phyloP scores from a whole-genome alignment of 2,797 vertebrate genomes.

The Sebastes alutus region DNA sequence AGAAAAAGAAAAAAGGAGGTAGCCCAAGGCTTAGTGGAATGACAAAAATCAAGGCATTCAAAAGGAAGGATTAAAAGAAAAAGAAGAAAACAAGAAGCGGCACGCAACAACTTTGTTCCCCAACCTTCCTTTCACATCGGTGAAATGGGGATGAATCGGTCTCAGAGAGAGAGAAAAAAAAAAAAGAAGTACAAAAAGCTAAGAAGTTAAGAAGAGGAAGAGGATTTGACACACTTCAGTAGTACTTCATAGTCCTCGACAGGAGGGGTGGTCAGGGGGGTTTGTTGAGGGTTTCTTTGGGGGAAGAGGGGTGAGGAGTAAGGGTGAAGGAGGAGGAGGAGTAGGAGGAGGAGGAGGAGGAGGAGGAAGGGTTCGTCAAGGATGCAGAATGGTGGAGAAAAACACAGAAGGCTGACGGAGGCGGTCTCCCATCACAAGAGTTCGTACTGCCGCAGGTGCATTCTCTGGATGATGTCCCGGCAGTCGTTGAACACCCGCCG shows the following conservation, averaged over 20 bases:
- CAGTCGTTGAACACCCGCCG: slow-evolving; percentile 98
- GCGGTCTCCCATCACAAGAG: slow-evolving; percentile 91
- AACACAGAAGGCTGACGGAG: slow-evolving; percentile 80
- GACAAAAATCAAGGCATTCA: slow-evolving; percentile 76
- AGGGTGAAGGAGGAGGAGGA: neutral
- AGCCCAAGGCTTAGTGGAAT: slow-evolving; percentile 91
- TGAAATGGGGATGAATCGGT: slow-evolving; percentile 67
- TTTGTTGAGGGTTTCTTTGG: slow-evolving; percentile 55
- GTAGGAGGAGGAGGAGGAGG: slow-evolving; percentile 29
- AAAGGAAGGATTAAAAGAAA: slow-evolving; percentile 61
- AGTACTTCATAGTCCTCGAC: slow-evolving; percentile 86
- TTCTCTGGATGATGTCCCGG: slow-evolving; percentile 98
- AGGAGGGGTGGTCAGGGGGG: slow-evolving; percentile 62
- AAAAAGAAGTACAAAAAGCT: slow-evolving; percentile 60
- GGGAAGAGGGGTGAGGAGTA: slow-evolving; percentile 11
- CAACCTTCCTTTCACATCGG: slow-evolving; percentile 62
- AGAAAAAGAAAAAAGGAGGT: slow-evolving; percentile 82
- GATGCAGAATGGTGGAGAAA: slow-evolving; percentile 85
- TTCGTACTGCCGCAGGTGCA: slow-evolving; percentile 99
- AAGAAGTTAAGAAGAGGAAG: slow-evolving; percentile 72
- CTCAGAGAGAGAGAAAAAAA: slow-evolving; percentile 28
- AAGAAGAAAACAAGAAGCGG: slow-evolving; percentile 52
- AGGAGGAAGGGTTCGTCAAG: slow-evolving; percentile 58
- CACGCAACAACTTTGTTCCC: slow-evolving; percentile 63
- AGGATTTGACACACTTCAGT: slow-evolving; percentile 87